phyloP scores from a whole-genome alignment of 2,888 invertebrate genomes.

The Sialis lutaria region DNA sequence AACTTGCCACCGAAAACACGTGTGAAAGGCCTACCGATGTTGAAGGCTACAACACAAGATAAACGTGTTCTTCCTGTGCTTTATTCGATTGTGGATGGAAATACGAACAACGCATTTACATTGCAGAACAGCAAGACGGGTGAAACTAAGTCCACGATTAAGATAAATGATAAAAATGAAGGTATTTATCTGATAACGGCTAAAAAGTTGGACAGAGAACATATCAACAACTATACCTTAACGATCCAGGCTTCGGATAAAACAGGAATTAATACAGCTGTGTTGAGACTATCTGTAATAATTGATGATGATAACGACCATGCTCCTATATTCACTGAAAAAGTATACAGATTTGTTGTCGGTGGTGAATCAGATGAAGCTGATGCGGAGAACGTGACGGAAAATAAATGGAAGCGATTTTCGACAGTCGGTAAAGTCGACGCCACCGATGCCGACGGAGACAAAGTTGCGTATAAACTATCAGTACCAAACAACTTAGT shows the following conservation, averaged over 20 bases:
- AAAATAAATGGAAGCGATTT: slow-evolving; percentile 57
- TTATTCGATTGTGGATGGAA: slow-evolving; percentile 65
- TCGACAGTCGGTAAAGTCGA: slow-evolving; percentile 68
- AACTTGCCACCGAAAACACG: slow-evolving; percentile 56
- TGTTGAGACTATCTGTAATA: slow-evolving; percentile 56
- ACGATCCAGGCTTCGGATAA: slow-evolving; percentile 66
- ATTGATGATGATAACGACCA: slow-evolving; percentile 86
- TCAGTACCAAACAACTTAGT: slow-evolving; percentile 64
- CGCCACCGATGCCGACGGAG: slow-evolving; percentile 83
- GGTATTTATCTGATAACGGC: slow-evolving; percentile 63
- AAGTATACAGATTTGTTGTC: slow-evolving; percentile 60
- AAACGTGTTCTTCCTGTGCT: slow-evolving; percentile 45
- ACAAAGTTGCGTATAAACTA: slow-evolving; percentile 74
- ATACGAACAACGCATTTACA: slow-evolving; percentile 56
- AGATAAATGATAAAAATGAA: slow-evolving; percentile 29
- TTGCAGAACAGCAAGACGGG: slow-evolving; percentile 39
- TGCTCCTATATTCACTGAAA: slow-evolving; percentile 64
- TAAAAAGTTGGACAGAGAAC: slow-evolving; percentile 63
- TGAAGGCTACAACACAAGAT: slow-evolving; percentile 49
- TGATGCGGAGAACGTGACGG: slow-evolving; percentile 39
- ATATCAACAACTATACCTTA: slow-evolving; percentile 49
- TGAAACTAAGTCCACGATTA: slow-evolving; percentile 28
- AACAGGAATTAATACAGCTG: slow-evolving; percentile 63
- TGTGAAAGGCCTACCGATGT: slow-evolving; percentile 50
- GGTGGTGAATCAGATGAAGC: slow-evolving; percentile 39